A percentile compares a stretch with the other conserved stretches of the same genome.
Conservation (phyloP, 1,140 invertebrate genomes). For the Philotrypesis tridentata region DNA sequence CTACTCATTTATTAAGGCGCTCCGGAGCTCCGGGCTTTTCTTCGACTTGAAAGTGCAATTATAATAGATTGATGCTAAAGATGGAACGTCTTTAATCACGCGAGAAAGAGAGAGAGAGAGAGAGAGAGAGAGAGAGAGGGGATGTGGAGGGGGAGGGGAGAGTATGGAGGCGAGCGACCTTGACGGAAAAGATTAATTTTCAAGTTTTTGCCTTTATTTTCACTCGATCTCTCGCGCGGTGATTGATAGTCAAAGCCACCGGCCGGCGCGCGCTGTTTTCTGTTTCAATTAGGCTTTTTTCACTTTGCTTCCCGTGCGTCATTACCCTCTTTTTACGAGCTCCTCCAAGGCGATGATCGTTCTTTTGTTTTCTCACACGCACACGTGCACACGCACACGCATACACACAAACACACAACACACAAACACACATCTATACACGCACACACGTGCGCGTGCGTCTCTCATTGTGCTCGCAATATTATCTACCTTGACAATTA, state of each 20-base stretch:
- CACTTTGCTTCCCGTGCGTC: background rate
- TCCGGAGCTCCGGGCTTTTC: constrained; percentile 28
- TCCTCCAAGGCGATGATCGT: background rate
- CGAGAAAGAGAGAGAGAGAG: background rate
- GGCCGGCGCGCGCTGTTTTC: background rate
- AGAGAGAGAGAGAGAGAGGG: too few relatives aligned
- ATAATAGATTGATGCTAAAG: constrained; percentile 49
- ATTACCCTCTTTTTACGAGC: background rate
- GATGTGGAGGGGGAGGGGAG: too few relatives aligned
- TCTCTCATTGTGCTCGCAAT: too few relatives aligned
- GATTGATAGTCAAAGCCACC: constrained; percentile 29
- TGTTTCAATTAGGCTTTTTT: constrained; percentile 15
- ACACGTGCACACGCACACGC: too few relatives aligned
- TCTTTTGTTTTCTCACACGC: background rate
- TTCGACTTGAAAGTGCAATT: constrained; percentile 44
- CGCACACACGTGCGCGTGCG: too few relatives aligned
- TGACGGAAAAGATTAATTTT: constrained; percentile 41
- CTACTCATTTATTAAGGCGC: constrained; percentile 43
- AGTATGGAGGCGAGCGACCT: background rate
- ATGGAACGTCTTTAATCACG: constrained; percentile 42
- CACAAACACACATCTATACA: too few relatives aligned
- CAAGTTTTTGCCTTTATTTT: constrained; percentile 31
- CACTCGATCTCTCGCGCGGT: background rate
- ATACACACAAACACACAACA: too few relatives aligned
- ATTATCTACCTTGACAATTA: too few relatives aligned